These are phyloP conservation scores for Drosophila micromelanica DNA, from an alignment of 1,140 invertebrate species.

Conservation along the genomic window DNA sequence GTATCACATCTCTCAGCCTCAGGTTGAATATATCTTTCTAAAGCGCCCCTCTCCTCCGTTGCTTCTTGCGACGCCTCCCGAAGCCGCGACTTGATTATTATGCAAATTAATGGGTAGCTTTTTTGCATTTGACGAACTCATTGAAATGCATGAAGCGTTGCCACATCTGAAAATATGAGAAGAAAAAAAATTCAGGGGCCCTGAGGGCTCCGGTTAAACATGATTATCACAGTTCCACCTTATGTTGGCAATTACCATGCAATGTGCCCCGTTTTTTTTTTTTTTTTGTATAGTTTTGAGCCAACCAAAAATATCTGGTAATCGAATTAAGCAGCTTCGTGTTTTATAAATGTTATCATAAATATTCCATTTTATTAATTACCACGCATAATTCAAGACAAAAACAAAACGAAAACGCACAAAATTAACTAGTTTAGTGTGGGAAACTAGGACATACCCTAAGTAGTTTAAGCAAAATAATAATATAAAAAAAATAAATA, in stretches of 20 bases:
- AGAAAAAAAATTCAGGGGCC: background rate
- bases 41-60: background rate
- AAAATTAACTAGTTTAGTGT: background rate
- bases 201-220: constrained; percentile 62
- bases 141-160: constrained; percentile 73
- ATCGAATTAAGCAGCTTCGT: constrained; percentile 82
- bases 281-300: no score
- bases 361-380: constrained; percentile 83
- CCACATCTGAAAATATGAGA: constrained; percentile 23
- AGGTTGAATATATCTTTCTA: background rate
- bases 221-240: constrained; percentile 83
- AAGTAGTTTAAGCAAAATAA: background rate
- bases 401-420: constrained; percentile 20
- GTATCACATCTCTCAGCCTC: constrained; percentile 33
- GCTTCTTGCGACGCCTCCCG: background rate
- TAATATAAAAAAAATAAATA: background rate
- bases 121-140: constrained; percentile 77
- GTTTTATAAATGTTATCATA: constrained; percentile 83
- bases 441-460: background rate
- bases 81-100: constrained; percentile 64
- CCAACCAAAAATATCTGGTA: constrained; percentile 59
- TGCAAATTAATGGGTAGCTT: constrained; percentile 76
- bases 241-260: constrained; percentile 66
- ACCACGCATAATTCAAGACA: constrained; percentile 74
- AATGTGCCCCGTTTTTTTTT: constrained; percentile 21